Percentiles rank a stretch among this genome's conserved stretches.
Evolutionary conservation across 2,113 vertebrate genomes (phyloP).

Genomic region (Hemichromis elongatus): DNA sequence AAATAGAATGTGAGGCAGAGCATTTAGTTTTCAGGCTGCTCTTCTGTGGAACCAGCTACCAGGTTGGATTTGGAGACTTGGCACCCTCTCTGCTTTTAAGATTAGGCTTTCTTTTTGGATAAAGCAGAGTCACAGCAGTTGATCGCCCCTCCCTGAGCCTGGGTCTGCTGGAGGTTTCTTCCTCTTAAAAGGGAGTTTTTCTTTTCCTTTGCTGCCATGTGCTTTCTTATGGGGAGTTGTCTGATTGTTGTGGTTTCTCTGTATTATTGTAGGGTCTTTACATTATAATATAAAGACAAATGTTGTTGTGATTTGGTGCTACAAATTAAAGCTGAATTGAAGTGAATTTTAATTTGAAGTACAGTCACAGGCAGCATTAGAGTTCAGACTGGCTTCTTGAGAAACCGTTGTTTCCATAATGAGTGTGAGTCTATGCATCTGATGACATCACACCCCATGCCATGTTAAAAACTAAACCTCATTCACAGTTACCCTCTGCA

Average conservation of each 20-base stretch:
- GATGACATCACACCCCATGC: not conserved
- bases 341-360: not conserved
- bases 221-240: too few species aligned
- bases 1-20: not conserved
- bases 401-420: not conserved
- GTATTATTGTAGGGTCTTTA: not conserved
- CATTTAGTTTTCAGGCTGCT: fast-evolving
- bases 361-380: not conserved
- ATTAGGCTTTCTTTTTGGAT: not conserved
- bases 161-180: too few species aligned
- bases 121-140: not conserved
- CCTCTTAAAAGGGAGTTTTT: too few species aligned
- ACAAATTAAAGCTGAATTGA: not conserved
- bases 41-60: not conserved
- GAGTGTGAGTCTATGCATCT: not conserved
- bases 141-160: too few species aligned
- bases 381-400: not conserved
- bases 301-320: not conserved
- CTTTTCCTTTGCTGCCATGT: too few species aligned
- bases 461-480: not conserved
- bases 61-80: not conserved
- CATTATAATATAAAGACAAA: not conserved
- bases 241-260: not conserved
- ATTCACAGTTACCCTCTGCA: not conserved
- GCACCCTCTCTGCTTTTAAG: not conserved